These are phyloP conservation scores for Oreortyx pictus DNA, from an alignment of 2,797 vertebrate genomes.

Conservation along the genomic window DNA sequence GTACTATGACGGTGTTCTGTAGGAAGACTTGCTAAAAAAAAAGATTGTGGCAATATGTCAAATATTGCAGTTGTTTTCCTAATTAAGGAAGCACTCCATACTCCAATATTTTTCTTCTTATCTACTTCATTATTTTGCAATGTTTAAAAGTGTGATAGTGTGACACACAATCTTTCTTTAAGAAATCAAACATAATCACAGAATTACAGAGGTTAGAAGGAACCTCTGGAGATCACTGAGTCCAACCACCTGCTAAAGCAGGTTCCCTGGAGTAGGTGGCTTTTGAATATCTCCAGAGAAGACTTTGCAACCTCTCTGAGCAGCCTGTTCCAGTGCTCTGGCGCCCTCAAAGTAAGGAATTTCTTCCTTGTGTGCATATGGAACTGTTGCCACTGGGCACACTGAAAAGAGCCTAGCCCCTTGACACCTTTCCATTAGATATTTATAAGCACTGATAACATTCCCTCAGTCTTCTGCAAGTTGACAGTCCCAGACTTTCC, in stretches of 20 bases:
- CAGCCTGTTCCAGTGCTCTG: neutral
- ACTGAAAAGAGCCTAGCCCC: neutral
- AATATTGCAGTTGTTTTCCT: neutral
- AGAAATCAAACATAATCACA: neutral
- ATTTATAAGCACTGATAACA: neutral
- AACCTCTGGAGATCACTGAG: neutral
- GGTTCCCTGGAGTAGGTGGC: neutral
- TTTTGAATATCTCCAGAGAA: neutral
- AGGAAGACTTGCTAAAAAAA: neutral
- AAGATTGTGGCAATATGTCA: neutral
- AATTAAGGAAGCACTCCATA: neutral
- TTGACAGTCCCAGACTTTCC: neutral
- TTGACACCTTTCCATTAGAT: neutral
- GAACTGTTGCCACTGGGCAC: neutral
- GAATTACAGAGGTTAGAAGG: neutral
- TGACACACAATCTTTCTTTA: neutral
- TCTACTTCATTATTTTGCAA: neutral
- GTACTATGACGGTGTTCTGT: neutral
- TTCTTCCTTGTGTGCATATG: neutral
- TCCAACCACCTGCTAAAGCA: neutral
- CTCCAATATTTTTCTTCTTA: neutral
- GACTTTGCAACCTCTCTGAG: neutral
- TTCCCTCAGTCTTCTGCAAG: neutral
- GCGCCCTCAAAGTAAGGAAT: neutral
- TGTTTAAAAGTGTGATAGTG: neutral